Evolutionary conservation across 2,113 vertebrate genomes (phyloP).

Genomic region (Tragelaphus buxtoni): DNA sequence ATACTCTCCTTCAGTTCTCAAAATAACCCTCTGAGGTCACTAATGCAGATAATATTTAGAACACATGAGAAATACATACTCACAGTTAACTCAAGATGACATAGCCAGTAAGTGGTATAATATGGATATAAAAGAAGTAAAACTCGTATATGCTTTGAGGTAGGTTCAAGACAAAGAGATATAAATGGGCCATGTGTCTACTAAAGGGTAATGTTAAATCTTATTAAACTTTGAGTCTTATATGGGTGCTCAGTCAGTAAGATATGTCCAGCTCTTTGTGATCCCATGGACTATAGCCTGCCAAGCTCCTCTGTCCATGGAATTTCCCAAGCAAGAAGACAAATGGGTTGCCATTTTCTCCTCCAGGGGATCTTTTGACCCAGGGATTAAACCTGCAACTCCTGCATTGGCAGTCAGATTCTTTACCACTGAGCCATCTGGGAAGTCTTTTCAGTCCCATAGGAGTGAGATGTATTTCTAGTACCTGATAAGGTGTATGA

Average conservation of each 20-base stretch:
- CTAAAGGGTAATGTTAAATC: not conserved
- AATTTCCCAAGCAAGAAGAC: not conserved
- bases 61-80: not conserved
- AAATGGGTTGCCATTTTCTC: not conserved
- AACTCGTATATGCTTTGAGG: not conserved
- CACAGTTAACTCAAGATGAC: not conserved
- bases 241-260: not conserved
- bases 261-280: rapidly evolving
- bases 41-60: not conserved
- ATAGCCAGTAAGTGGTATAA: not conserved
- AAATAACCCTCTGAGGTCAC: not conserved
- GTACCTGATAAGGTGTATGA: not conserved
- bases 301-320: not conserved
- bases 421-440: not conserved
- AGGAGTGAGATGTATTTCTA: not conserved
- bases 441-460: not conserved
- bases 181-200: not conserved
- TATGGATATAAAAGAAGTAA: not conserved
- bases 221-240: not conserved
- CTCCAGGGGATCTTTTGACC: not conserved
- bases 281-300: not conserved
- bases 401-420: not conserved
- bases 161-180: not conserved
- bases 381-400: not conserved
- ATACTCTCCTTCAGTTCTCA: not conserved